These are phyloP conservation scores for Pomatostomus ruficeps DNA, from an alignment of 2,113 vertebrate species.

Conservation along the genomic window DNA sequence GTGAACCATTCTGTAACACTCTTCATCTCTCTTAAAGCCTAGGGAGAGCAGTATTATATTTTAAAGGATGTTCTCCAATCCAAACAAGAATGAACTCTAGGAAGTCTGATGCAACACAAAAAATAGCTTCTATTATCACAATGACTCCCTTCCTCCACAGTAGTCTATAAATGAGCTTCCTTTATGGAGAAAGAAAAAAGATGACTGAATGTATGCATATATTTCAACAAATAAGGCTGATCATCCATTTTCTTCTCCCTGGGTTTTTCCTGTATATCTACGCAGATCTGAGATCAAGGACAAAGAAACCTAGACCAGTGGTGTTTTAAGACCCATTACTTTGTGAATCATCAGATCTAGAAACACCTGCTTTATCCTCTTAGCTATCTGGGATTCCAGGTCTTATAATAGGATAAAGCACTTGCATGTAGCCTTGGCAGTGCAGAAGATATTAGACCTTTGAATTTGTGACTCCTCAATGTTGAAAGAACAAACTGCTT, in stretches of 20 bases:
- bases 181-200: background rate
- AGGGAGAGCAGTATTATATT: background rate
- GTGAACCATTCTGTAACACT: background rate
- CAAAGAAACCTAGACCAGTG: background rate
- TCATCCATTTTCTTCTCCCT: background rate
- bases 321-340: constrained; percentile 39
- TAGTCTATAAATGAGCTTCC: background rate
- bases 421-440: background rate
- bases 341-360: constrained; percentile 46
- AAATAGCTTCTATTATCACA: background rate
- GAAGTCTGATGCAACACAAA: background rate
- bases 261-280: background rate
- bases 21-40: background rate
- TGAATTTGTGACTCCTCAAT: background rate
- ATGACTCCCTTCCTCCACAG: background rate
- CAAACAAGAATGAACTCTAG: background rate
- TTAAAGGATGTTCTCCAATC: background rate
- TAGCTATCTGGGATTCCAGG: constrained; percentile 35
- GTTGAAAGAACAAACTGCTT: background rate
- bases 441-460: background rate
- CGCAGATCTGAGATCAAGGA: constrained; percentile 22
- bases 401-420: constrained; percentile 43
- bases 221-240: background rate
- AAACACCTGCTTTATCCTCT: constrained; percentile 59
- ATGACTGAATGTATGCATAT: background rate